Percentiles rank a stretch among this genome's conserved stretches.
Conservation (phyloP, 2,113 vertebrate species). For the Plectropomus leopardus region DNA sequence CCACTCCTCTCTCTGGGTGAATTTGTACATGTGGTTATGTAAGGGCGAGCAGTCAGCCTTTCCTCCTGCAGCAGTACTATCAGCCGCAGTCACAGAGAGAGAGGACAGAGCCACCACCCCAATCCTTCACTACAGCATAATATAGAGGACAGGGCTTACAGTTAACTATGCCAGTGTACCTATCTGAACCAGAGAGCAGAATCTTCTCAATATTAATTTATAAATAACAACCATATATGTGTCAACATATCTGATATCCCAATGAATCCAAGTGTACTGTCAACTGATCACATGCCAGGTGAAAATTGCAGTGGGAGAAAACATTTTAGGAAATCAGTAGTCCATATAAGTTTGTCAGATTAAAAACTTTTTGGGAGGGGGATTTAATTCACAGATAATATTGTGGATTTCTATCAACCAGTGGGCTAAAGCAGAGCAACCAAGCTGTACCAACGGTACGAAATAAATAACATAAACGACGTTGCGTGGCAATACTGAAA, state of each 20-base stretch:
- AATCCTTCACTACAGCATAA: constrained; percentile 32
- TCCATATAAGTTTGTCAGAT: no score
- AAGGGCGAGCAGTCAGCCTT: constrained; percentile 63
- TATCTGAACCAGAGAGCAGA: background rate
- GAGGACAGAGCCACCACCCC: constrained; percentile 51
- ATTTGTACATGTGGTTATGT: constrained; percentile 74
- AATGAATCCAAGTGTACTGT: background rate
- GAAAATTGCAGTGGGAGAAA: no score
- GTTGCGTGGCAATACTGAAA: no score
- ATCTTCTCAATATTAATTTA: background rate
- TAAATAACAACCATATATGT: background rate
- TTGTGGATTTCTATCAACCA: no score
- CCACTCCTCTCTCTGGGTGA: constrained; percentile 57
- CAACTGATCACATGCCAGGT: no score
- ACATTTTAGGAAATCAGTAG: background rate
- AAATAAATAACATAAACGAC: no score
- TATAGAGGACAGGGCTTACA: constrained; percentile 40
- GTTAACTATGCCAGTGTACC: constrained; percentile 15
- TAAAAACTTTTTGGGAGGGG: no score
- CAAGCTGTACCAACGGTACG: no score
- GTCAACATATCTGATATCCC: background rate
- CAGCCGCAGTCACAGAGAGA: constrained; percentile 46
- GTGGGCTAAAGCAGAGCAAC: no score
- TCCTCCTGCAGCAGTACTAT: constrained; percentile 71
- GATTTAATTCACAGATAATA: no score